phyloP scores from a whole-genome alignment of 2,888 invertebrate genomes.

The Diarsia brunnea region DNA sequence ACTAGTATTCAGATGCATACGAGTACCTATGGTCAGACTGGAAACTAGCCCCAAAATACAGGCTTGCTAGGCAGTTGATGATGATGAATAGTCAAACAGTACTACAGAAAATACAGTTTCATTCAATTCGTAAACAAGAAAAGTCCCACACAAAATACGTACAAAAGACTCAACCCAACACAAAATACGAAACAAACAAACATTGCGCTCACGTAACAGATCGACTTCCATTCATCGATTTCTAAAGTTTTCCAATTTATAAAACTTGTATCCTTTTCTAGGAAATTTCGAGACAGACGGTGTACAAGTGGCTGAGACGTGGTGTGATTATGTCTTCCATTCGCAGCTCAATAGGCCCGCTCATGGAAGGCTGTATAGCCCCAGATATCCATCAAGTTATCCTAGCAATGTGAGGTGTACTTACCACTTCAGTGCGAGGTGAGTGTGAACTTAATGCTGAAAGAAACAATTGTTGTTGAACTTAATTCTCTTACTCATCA shows the following conservation, averaged over 20 bases:
- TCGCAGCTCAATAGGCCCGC: conserved; percentile 93
- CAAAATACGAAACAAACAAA: conserved; percentile 49
- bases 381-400: conserved; percentile 98
- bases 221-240: conserved; percentile 54
- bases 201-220: conserved; percentile 64
- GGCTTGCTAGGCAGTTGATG: not conserved
- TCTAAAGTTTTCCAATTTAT: conserved; percentile 66
- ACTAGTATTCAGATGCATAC: not conserved
- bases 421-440: conserved; percentile 97
- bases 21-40: too few species aligned
- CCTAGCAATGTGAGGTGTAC: conserved; percentile 97
- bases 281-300: conserved; percentile 96
- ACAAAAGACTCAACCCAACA: conserved; percentile 17
- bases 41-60: too few species aligned
- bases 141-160: not conserved
- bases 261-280: conserved; percentile 78
- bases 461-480: not conserved
- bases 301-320: conserved; percentile 93
- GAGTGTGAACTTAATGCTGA: conserved; percentile 40
- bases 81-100: not conserved
- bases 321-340: conserved; percentile 96
- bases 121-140: not conserved
- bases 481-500: not conserved
- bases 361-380: conserved; percentile 96
- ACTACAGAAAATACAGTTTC: not conserved